These are phyloP conservation scores for Platypus cylindrus DNA, from an alignment of 2,888 invertebrate genomes.

Conservation along the genomic window DNA sequence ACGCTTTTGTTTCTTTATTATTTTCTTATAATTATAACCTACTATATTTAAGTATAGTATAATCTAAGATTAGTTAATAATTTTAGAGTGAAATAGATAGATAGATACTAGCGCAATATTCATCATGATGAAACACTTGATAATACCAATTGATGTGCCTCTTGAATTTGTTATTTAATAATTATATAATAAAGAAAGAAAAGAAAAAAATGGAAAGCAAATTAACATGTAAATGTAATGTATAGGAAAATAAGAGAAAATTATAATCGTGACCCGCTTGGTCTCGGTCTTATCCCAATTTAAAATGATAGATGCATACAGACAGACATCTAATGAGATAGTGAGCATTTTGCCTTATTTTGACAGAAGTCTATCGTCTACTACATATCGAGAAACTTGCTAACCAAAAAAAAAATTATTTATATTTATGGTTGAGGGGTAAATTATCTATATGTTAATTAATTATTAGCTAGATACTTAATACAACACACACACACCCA, in stretches of 20 bases:
- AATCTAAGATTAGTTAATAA: no score
- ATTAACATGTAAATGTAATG: conserved; percentile 16
- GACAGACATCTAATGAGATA: no score
- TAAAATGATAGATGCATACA: no score
- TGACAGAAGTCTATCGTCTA: no score
- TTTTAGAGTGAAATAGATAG: conserved; percentile 12
- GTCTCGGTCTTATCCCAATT: conserved; percentile 25
- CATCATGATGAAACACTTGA: conserved; percentile 25
- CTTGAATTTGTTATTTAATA: conserved; percentile 27
- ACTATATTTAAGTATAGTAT: no score
- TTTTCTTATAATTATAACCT: no score
- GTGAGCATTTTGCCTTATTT: no score
- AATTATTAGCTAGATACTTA: conserved; percentile 19
- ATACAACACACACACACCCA: conserved; percentile 21
- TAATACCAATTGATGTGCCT: conserved; percentile 34
- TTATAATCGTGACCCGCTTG: conserved; percentile 28
- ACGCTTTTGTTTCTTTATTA: no score
- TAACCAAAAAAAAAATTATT: conserved; percentile 10
- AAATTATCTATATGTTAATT: no score
- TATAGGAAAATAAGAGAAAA: conserved; percentile 17
- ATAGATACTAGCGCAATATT: conserved; percentile 20
- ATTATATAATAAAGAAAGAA: no score
- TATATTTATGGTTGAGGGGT: conserved; percentile 28
- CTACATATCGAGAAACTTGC: conserved; percentile 10
- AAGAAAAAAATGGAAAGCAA: no score